These are phyloP conservation scores for Pseudobourletiella spinata DNA, from an alignment of 1,140 invertebrate genomes.

Conservation along the genomic window DNA sequence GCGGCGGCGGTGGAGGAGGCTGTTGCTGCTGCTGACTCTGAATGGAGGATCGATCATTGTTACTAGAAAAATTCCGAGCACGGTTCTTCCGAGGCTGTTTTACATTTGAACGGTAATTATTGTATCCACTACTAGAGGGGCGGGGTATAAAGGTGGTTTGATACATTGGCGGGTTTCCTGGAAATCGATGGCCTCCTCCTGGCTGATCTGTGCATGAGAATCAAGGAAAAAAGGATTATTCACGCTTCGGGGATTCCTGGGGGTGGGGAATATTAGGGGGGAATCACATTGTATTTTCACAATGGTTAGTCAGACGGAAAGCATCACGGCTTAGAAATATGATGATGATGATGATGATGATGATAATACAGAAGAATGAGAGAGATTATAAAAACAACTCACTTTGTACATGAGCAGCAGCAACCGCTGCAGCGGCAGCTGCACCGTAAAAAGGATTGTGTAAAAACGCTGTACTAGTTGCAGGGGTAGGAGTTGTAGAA, in stretches of 20 bases:
- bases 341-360: too few species aligned
- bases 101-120: neutral
- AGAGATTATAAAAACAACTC: neutral
- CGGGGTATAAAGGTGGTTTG: neutral
- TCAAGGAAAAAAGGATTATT: too few species aligned
- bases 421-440: neutral
- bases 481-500: neutral
- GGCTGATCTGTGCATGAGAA: neutral
- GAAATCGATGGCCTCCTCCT: neutral
- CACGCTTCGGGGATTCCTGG: too few species aligned
- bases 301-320: too few species aligned
- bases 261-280: too few species aligned
- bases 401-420: slow-evolving; percentile 2
- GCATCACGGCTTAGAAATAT: too few species aligned
- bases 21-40: neutral
- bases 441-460: slow-evolving; percentile 2
- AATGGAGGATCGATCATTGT: neutral
- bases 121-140: neutral
- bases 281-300: too few species aligned
- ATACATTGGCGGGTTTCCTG: neutral
- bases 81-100: neutral
- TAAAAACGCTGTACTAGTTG: neutral
- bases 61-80: slow-evolving; percentile 2
- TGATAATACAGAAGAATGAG: too few species aligned
- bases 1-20: neutral